These are phyloP conservation scores for Apostichopus japonicus DNA, from an alignment of 35 echinoderm and acorn worm species.

Conservation along the genomic window DNA sequence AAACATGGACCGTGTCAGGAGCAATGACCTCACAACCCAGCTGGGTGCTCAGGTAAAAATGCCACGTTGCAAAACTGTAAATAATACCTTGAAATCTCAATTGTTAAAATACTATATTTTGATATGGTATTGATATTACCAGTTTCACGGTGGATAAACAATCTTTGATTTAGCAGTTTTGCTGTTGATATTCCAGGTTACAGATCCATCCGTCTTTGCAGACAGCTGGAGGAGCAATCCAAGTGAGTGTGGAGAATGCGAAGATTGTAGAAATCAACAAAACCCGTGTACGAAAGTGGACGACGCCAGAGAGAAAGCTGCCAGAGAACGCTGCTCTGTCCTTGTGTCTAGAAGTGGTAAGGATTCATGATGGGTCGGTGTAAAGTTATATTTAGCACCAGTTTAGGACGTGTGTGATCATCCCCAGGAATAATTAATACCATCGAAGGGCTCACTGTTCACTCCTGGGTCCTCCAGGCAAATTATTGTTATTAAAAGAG, in stretches of 20 bases:
- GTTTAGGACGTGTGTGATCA: no score
- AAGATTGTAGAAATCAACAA: constrained; percentile 14
- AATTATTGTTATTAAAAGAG: no score
- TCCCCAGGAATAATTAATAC: no score
- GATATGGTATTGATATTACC: no score
- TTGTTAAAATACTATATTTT: background rate
- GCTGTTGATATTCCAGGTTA: background rate
- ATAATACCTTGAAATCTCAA: background rate
- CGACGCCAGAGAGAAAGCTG: background rate
- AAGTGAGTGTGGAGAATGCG: background rate
- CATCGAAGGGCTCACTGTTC: no score
- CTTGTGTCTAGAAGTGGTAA: background rate
- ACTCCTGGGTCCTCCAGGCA: no score
- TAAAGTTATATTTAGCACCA: no score
- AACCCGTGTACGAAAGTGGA: background rate
- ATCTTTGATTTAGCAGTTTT: no score
- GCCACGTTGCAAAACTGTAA: no score
- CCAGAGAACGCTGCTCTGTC: constrained; percentile 20
- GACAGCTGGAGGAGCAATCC: constrained; percentile 39
- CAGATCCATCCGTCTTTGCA: background rate
- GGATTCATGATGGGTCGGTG: no score
- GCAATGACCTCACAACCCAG: background rate
- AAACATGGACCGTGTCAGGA: background rate
- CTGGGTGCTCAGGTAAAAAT: background rate
- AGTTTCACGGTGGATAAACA: no score